Evolutionary conservation across 2,113 vertebrate genomes (phyloP).

Genomic region (Hucho hucho): DNA sequence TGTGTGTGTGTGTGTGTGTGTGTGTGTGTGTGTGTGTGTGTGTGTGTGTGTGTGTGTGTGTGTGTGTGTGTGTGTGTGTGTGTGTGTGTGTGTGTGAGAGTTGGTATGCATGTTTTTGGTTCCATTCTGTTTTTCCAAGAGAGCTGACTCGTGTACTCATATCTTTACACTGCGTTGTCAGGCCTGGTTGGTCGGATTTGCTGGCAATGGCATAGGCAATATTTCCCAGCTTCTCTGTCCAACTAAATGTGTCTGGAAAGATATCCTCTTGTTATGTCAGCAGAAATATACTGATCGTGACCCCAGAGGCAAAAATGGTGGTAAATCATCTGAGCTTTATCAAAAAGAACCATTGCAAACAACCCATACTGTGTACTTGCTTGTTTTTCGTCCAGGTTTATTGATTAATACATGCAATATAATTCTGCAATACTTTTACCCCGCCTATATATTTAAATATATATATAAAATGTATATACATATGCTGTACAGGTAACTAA

Average conservation of each 20-base stretch:
- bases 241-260: conserved; percentile 47
- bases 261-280: conserved; percentile 41
- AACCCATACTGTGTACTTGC: conserved; percentile 71
- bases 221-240: conserved; percentile 24
- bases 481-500: conserved; percentile 54
- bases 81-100: neutral
- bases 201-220: conserved; percentile 33
- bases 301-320: conserved; percentile 49
- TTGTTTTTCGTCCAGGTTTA: conserved; percentile 73
- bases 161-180: conserved; percentile 47
- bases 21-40: conserved; percentile 42
- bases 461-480: conserved; percentile 58
- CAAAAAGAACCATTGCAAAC: conserved; percentile 60
- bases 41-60: conserved; percentile 6
- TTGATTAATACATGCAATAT: conserved; percentile 79
- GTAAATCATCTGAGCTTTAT: conserved; percentile 67
- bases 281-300: conserved; percentile 57
- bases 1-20: conserved; percentile 48
- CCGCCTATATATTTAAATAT: conserved; percentile 66
- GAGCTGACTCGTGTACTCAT: conserved; percentile 39
- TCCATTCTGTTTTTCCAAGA: conserved; percentile 49
- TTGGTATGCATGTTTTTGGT: conserved; percentile 52
- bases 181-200: conserved; percentile 51
- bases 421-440: conserved; percentile 77
- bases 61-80: neutral